Percentiles rank a stretch among this genome's conserved stretches.
Conservation (phyloP, 2,888 invertebrate species). For the Phortica okadai region DNA sequence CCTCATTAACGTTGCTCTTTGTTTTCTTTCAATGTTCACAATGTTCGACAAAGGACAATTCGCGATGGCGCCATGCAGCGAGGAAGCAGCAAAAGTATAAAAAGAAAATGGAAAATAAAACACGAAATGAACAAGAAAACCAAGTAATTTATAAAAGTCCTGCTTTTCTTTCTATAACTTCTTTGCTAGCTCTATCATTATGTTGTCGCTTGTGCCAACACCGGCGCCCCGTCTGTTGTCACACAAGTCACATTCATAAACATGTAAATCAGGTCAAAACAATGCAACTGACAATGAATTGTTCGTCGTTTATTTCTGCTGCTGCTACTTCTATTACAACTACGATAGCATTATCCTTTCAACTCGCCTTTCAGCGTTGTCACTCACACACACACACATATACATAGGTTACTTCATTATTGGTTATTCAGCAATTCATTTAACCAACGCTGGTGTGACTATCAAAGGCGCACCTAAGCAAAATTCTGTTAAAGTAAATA, state of each 20-base stretch:
- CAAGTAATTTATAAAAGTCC: conserved; percentile 65
- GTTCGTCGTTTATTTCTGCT: conserved; percentile 45
- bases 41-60: background rate
- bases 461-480: conserved; percentile 22
- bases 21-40: conserved; percentile 51
- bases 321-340: background rate
- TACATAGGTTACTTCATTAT: conserved; percentile 68
- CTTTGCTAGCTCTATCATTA: background rate
- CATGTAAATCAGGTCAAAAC: conserved; percentile 76
- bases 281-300: conserved; percentile 75
- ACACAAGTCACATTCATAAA: conserved; percentile 49
- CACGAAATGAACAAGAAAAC: background rate
- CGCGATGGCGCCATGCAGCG: background rate
- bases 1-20: conserved; percentile 71
- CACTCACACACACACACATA: conserved; percentile 53
- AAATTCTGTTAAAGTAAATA: conserved; percentile 27
- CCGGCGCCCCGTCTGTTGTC: background rate
- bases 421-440: conserved; percentile 73
- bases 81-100: background rate
- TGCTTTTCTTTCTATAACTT: conserved; percentile 11
- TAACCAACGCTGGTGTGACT: conserved; percentile 38
- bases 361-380: conserved; percentile 18
- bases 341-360: conserved; percentile 4
- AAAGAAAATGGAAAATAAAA: background rate
- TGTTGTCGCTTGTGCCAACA: background rate